phyloP scores from a whole-genome alignment of 2,888 invertebrate genomes.

The Dicycla oo region DNA sequence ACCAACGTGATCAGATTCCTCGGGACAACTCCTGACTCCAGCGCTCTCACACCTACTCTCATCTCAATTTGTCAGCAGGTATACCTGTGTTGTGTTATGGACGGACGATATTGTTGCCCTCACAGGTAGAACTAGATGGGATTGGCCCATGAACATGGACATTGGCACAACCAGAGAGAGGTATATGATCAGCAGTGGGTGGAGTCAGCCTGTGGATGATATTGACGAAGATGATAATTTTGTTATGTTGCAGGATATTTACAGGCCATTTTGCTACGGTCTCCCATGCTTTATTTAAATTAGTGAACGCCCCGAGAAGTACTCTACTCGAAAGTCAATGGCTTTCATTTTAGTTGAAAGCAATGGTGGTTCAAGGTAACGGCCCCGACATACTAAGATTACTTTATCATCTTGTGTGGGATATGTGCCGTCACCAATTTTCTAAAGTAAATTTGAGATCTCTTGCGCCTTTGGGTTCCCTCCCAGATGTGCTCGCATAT shows the following conservation, averaged over 20 bases:
- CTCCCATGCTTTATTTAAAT: background rate
- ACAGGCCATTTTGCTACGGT: background rate
- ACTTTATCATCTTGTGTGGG: too few species aligned
- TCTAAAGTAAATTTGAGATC: too few species aligned
- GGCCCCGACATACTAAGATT: too few species aligned
- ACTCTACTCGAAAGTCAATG: background rate
- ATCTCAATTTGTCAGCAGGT: constrained; percentile 98
- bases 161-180: too few species aligned
- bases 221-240: background rate
- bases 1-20: constrained; percentile 97
- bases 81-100: background rate
- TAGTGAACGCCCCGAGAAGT: background rate
- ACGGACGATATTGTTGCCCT: background rate
- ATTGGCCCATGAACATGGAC: too few species aligned
- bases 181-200: background rate
- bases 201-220: background rate
- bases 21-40: constrained; percentile 99
- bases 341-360: background rate
- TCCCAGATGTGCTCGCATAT: too few species aligned
- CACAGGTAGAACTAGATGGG: too few species aligned
- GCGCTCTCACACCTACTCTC: constrained; percentile 97
- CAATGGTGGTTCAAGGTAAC: too few species aligned
- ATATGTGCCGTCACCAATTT: too few species aligned
- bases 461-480: too few species aligned
- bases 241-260: background rate